phyloP scores from a whole-genome alignment of 2,797 vertebrate genomes.

The Bradypodion ventrale region DNA sequence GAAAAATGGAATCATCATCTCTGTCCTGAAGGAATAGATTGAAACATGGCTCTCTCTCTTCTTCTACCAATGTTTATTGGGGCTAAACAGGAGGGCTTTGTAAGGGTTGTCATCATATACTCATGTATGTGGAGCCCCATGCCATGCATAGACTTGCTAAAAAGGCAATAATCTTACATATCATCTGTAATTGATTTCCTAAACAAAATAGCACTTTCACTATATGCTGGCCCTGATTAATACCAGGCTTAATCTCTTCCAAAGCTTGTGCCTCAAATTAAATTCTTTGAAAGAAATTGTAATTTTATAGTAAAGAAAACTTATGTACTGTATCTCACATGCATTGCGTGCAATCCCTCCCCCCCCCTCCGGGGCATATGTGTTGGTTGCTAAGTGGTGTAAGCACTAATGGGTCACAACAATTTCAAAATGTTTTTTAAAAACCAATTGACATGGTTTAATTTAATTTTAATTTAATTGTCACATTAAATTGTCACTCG shows the following conservation, averaged over 20 bases:
- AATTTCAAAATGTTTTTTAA: not conserved
- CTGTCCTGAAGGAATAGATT: conserved; percentile 39
- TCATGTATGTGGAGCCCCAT: conserved; percentile 6
- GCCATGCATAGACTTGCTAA: not conserved
- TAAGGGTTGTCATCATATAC: conserved; percentile 11
- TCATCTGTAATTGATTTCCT: not conserved
- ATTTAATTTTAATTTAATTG: too few species aligned
- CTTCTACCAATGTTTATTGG: conserved; percentile 29
- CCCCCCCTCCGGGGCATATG: not conserved
- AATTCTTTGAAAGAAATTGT: not conserved
- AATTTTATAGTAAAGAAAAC: not conserved
- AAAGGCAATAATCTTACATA: not conserved
- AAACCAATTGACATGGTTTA: not conserved
- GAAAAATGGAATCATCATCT: conserved; percentile 33
- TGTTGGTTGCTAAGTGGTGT: conserved; percentile 5
- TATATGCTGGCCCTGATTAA: not conserved
- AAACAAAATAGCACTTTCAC: not conserved
- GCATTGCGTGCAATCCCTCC: too few species aligned
- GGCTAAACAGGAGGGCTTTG: not conserved
- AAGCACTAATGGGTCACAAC: not conserved
- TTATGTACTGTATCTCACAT: not conserved
- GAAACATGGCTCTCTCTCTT: conserved; percentile 32
- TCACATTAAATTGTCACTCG: too few species aligned
- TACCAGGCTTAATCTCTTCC: rapidly evolving
- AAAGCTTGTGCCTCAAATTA: not conserved